Evolutionary conservation across 35 echinoderm and acorn worm species (phyloP).

Genomic region (Heliocidaris tuberculata): DNA sequence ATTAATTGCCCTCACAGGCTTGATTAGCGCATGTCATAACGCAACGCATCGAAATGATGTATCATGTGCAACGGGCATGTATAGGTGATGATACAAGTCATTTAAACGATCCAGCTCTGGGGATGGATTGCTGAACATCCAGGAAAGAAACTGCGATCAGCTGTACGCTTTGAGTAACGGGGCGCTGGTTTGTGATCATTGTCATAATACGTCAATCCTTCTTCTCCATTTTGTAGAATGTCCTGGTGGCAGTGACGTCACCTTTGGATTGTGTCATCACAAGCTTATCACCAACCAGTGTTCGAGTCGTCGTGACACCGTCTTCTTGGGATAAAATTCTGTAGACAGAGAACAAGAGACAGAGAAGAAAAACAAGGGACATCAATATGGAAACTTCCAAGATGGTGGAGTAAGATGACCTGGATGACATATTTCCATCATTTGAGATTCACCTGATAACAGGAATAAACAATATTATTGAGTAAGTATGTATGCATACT

Average conservation of each 20-base stretch:
- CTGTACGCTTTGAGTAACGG: not conserved
- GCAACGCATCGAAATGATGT: too few species aligned
- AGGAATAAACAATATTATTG: too few species aligned
- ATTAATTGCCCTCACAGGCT: too few species aligned
- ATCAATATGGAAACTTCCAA: not conserved
- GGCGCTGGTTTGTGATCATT: not conserved
- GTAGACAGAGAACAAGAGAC: not conserved
- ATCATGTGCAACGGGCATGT: too few species aligned
- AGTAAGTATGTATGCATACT: too few species aligned
- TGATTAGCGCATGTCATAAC: too few species aligned
- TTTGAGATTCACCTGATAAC: too few species aligned
- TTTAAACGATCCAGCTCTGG: not conserved
- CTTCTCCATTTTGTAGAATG: conserved; percentile 35
- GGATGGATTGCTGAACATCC: not conserved
- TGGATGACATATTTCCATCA: too few species aligned
- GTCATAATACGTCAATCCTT: not conserved
- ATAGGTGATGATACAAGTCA: not conserved
- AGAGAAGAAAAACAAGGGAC: not conserved
- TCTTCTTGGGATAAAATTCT: conserved; percentile 41
- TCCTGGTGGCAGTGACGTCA: conserved; percentile 38
- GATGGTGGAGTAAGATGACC: too few species aligned
- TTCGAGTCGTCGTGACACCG: not conserved
- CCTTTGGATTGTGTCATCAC: conserved; percentile 50
- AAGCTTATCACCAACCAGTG: conserved; percentile 41
- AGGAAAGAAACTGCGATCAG: not conserved